Base-by-base conservation (phyloP, 1,140 invertebrate species). In the Drosophila varians region DNA sequence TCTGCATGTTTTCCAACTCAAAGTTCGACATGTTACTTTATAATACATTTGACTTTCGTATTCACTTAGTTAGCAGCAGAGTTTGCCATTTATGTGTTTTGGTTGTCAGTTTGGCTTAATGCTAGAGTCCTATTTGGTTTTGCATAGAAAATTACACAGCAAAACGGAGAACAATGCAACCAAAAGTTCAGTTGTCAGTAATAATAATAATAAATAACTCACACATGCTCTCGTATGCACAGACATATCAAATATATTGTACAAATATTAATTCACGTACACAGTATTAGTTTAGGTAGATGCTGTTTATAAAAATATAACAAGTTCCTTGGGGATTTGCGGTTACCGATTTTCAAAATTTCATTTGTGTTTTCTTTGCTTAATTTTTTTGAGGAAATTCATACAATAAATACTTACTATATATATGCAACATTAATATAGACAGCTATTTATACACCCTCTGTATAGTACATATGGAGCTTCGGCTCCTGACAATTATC, bases 271-370 rank as follows among this genome's bases (percentile, higher is more conserved):
- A 74, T 51, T 47, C 53, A 68, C 51, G 69, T 55, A 68, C 45
- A 57, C 36, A 69, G 56, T 58, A 62, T 74, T 68, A 66, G 66
- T 72, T 69, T 52, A 56, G 38, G 49, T 43, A 66, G 56, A 57
- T 64, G 74, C 52, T 47, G 55, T 54, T 86, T 84, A 86, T 76
- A 84, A 84, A 84, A 84, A 84, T 84, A 84, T 84, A 84, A 86
- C 80, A 84, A 86, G 80, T 86, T 79, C 76, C 69, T 84, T 86
- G 76, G 66, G 76, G 76, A 73, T 72, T 60, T 68, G 52, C 54
- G 31, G 51, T 72, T 51, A 18, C 19, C 28, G 18, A 28, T 36
- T 28, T 3, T 18, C 23, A 5, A 8, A 6, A 7, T 19, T 36
- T 57, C 19, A 4, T 14, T n/a, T 55, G 19, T 12, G 14, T 26